These are phyloP conservation scores for Ophioderma brevispina DNA, from an alignment of 35 echinoderm and acorn worm genomes.

Conservation along the genomic window DNA sequence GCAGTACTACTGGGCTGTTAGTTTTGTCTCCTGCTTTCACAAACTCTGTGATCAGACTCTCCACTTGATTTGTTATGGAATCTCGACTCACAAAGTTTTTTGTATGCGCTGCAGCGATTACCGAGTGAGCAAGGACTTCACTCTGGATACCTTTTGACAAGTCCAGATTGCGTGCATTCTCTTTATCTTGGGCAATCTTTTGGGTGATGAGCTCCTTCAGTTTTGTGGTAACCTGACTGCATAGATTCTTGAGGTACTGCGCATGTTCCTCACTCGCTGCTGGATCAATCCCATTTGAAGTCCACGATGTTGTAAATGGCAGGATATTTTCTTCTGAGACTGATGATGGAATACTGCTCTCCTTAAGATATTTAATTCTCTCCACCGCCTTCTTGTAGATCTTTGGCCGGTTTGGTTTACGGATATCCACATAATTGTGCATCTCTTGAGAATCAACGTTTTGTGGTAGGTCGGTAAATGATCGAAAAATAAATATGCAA, in stretches of 20 bases:
- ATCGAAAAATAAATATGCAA: slow-evolving; percentile 86
- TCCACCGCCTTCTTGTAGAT: slow-evolving; percentile 98
- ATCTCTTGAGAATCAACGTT: slow-evolving; percentile 92
- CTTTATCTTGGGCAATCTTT: slow-evolving; percentile 64
- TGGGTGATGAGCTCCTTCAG: slow-evolving; percentile 87
- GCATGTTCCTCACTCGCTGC: slow-evolving; percentile 75
- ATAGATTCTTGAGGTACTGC: slow-evolving; percentile 94
- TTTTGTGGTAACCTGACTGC: slow-evolving; percentile 65
- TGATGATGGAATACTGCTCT: slow-evolving; percentile 69
- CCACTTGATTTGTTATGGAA: slow-evolving; percentile 79
- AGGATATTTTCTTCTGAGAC: slow-evolving; percentile 83
- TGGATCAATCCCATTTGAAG: slow-evolving; percentile 73
- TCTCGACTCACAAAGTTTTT: slow-evolving; percentile 80
- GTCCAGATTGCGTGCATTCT: slow-evolving; percentile 69
- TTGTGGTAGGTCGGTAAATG: slow-evolving; percentile 90
- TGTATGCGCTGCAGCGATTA: slow-evolving; percentile 60
- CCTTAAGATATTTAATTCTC: slow-evolving; percentile 90
- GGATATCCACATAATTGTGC: slow-evolving; percentile 94
- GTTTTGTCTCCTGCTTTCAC: slow-evolving; percentile 47
- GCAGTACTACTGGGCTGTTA: slow-evolving; percentile 76
- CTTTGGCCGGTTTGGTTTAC: slow-evolving; percentile 95
- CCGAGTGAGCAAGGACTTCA: slow-evolving; percentile 71
- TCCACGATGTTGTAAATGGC: slow-evolving; percentile 81
- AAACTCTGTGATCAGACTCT: slow-evolving; percentile 64
- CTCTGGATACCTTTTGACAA: slow-evolving; percentile 51